Percentiles rank a stretch among this genome's conserved stretches.
phyloP scores from a whole-genome alignment of 2,888 invertebrate species.

The Alentia gelatinosa region DNA sequence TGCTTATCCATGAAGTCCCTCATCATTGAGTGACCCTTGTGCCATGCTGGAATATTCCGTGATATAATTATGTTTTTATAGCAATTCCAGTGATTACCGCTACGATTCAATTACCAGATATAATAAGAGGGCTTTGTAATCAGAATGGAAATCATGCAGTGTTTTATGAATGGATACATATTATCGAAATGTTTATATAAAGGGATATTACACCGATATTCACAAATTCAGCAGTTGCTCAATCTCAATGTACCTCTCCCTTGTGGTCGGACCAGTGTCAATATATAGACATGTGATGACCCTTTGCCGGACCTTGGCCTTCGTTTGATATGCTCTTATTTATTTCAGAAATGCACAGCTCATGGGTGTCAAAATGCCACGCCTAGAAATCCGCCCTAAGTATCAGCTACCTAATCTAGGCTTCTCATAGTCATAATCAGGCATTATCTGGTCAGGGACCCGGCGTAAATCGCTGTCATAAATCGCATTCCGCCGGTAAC shows the following conservation, averaged over 20 bases:
- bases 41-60: no score
- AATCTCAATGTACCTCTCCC: neutral
- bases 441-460: neutral
- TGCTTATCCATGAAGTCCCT: no score
- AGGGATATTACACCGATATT: no score
- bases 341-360: neutral
- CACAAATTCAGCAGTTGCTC: neutral
- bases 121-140: no score
- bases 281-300: neutral
- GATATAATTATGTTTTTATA: no score
- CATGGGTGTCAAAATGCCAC: neutral
- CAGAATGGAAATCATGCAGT: no score
- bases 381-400: neutral
- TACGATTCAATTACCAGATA: no score
- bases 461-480: constrained; percentile 22
- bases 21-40: no score
- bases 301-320: neutral
- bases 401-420: neutral
- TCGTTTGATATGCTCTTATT: neutral
- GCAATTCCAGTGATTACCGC: no score
- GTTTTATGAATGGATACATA: no score
- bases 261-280: neutral
- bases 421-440: neutral
- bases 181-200: no score
- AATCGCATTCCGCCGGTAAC: neutral